Conservation (phyloP, 1,140 invertebrate species). For the Aphis craccivora region DNA sequence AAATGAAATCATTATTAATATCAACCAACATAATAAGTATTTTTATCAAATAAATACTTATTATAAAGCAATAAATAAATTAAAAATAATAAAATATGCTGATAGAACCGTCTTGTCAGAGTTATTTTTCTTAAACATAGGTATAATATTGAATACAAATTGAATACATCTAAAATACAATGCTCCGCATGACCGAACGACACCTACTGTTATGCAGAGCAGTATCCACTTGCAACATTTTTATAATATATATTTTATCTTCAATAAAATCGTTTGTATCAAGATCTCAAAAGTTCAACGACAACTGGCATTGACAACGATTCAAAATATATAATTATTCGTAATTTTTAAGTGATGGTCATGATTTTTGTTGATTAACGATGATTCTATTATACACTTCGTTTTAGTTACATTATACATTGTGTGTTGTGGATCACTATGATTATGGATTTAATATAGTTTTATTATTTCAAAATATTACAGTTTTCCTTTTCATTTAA, state of each 20-base stretch:
- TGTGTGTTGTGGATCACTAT: not conserved
- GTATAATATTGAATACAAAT: too few species aligned
- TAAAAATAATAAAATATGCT: too few species aligned
- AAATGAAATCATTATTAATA: too few species aligned
- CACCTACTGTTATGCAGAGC: too few species aligned
- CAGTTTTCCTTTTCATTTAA: not conserved
- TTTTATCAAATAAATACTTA: too few species aligned
- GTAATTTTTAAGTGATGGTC: not conserved
- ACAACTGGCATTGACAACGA: not conserved
- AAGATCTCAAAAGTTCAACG: not conserved
- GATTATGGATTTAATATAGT: not conserved
- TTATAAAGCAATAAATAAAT: too few species aligned
- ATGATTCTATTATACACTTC: not conserved
- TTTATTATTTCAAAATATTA: conserved; percentile 4
- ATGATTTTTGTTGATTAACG: not conserved
- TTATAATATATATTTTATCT: not conserved
- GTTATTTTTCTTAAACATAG: too few species aligned
- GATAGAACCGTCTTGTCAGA: too few species aligned
- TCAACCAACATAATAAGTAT: too few species aligned
- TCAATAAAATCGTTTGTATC: not conserved
- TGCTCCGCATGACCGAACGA: too few species aligned
- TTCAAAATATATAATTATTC: not conserved
- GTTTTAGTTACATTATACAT: not conserved
- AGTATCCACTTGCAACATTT: too few species aligned
- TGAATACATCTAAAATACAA: too few species aligned